These are phyloP conservation scores for Bombus huntii DNA, from an alignment of 1,140 invertebrate species.

Conservation along the genomic window DNA sequence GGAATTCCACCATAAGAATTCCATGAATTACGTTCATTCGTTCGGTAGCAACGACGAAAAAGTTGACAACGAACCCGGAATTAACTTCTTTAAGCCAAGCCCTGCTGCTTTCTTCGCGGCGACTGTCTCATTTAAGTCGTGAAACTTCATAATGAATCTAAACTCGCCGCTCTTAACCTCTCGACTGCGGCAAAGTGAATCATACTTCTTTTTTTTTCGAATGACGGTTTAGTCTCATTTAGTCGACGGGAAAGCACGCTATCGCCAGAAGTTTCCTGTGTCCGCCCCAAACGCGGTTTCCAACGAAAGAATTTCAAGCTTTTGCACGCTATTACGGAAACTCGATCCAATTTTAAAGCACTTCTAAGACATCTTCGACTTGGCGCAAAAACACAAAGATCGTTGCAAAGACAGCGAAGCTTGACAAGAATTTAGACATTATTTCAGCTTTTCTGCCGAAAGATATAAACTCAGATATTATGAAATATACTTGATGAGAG, in stretches of 20 bases:
- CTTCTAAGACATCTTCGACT: background rate
- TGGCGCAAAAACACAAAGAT: background rate
- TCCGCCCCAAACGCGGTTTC: background rate
- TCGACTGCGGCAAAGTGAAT: slow-evolving; percentile 36
- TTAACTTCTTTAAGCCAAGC: slow-evolving; percentile 18
- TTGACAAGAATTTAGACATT: background rate
- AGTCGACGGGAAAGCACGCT: background rate
- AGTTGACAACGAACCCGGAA: slow-evolving; percentile 22
- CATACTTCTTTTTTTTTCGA: slow-evolving; percentile 13
- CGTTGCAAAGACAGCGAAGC: background rate
- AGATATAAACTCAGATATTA: background rate
- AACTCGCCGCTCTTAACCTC: slow-evolving; percentile 37
- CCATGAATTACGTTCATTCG: slow-evolving; percentile 7
- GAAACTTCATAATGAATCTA: slow-evolving; percentile 51
- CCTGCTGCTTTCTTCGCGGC: slow-evolving; percentile 24
- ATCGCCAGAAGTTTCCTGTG: background rate
- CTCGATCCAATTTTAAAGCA: background rate
- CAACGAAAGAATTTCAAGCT: background rate
- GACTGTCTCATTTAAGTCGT: slow-evolving; percentile 47
- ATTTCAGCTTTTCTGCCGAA: background rate
- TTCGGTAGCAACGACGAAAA: slow-evolving; percentile 19
- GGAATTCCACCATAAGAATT: no score
- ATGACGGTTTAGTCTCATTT: slow-evolving; percentile 38
- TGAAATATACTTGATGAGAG: background rate
- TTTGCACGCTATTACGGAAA: background rate